Base-by-base conservation (phyloP, 2,888 invertebrate species). In the Malthinus flaveolus region DNA sequence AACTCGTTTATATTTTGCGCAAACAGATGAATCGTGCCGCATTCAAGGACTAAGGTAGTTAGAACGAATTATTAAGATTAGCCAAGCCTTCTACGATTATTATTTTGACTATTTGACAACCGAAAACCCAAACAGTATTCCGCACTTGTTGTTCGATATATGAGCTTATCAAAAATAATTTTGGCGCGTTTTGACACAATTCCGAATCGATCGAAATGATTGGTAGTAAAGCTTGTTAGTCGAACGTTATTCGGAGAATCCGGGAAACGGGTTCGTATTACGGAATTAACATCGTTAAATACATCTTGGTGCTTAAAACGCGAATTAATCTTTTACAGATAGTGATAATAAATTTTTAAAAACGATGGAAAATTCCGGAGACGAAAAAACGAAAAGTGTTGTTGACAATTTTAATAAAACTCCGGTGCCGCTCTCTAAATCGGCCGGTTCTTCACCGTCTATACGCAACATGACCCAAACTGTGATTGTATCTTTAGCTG, bases 401-500 rank as follows among this genome's bases (percentile, higher is more conserved):
- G 57, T 53, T 34, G 50, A 70, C 57, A 69, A 71, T 68, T 78
- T 78, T 64, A 69, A 68, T 32, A 78, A 78, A 70, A 78, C 78
- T 36, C 79, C 79, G 35, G 71, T 75, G 62, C 78, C 78, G 44
- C 59, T 78, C 51, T 78, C 78, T 42, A 78, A 76, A 71, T 78
- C 78, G 11, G 72, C 74, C 42, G 70, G 65, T 46, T 56, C 69
- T 31, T 75, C 77, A 73, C 78, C 76, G 66, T 76, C 78, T 73
- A 74, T 76, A 61, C 74, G 79, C 44, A 66, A 66, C 57, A 76
- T 77, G 75, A 79, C 78, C 44, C 74, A 75, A 66, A 79, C 78
- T 61, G 79, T 79, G 47, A 77, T 78, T 33, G 78, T 79, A 37
- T 78, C 78, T 8, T 68, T 79, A 52, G 75, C 68, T 71, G 79